Percentiles rank a stretch among this genome's conserved stretches.
These are phyloP conservation scores for Drosophila rhopaloa DNA, from an alignment of 1,140 invertebrate species.

Conservation along the genomic window DNA sequence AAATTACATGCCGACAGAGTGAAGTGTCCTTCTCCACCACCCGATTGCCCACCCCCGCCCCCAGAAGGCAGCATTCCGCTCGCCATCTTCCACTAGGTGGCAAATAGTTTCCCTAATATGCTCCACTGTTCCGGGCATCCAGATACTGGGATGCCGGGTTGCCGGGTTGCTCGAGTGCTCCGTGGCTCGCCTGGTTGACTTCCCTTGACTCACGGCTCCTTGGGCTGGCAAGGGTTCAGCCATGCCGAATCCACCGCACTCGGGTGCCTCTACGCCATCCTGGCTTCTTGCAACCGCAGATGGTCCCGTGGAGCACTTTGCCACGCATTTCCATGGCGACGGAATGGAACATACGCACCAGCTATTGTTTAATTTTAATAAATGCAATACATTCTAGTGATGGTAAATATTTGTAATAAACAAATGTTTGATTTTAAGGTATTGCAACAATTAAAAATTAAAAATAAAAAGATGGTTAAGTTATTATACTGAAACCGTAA, in stretches of 20 bases:
- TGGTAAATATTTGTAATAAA: not conserved
- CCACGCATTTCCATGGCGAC: not conserved
- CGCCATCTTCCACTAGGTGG: conserved; percentile 40
- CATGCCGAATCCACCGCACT: conserved; percentile 5
- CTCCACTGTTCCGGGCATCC: conserved; percentile 9
- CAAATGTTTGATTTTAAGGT: too few relatives aligned
- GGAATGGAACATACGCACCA: not conserved
- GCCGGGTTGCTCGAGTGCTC: not conserved
- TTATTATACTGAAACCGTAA: too few relatives aligned
- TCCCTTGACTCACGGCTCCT: not conserved
- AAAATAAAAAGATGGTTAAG: too few relatives aligned
- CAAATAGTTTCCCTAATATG: conserved; percentile 70
- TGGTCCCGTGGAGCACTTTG: not conserved
- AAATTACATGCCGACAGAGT: conserved; percentile 73
- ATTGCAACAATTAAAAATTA: too few relatives aligned
- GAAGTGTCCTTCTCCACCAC: conserved; percentile 38
- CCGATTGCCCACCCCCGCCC: conserved; percentile 1
- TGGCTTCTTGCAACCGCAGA: conserved; percentile 4
- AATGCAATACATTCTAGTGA: not conserved
- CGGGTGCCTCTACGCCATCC: not conserved
- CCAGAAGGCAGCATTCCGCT: conserved; percentile 20
- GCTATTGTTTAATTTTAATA: not conserved
- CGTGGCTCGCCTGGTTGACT: conserved; percentile 6
- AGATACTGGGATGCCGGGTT: not conserved
- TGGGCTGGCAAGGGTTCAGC: not conserved